Conservation (phyloP, 2,888 invertebrate species). For the Lithophane socia region DNA sequence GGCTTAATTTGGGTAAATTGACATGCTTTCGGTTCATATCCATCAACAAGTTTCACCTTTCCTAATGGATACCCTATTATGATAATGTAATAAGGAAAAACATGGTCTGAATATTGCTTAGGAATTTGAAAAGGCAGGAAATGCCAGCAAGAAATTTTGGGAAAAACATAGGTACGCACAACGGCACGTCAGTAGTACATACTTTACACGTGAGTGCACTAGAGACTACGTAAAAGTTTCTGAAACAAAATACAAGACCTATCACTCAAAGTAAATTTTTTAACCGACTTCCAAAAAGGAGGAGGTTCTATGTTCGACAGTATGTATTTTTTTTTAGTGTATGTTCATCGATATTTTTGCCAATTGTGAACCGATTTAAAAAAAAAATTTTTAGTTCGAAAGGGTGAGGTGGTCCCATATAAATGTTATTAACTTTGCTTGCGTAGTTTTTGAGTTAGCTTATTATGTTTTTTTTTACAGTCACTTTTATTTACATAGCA, state of each 20-base stretch:
- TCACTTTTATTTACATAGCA: no score
- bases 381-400: no score
- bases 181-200: background rate
- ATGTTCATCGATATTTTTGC: no score
- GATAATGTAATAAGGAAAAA: background rate
- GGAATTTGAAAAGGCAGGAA: background rate
- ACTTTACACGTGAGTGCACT: background rate
- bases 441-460: no score
- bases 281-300: no score
- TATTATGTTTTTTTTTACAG: no score
- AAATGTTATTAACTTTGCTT: no score
- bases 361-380: no score
- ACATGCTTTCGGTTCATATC: no score
- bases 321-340: no score
- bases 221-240: background rate
- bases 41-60: background rate
- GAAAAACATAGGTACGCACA: background rate
- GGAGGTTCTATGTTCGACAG: no score
- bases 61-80: background rate
- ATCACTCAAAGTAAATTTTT: background rate
- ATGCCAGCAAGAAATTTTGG: background rate
- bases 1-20: constrained; percentile 6
- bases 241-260: background rate
- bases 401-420: no score
- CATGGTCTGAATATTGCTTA: background rate